Evolutionary conservation across 1,140 invertebrate genomes (phyloP), one percentile per base, ranked within the genome.

Genomic region (Atta colombica): DNA sequence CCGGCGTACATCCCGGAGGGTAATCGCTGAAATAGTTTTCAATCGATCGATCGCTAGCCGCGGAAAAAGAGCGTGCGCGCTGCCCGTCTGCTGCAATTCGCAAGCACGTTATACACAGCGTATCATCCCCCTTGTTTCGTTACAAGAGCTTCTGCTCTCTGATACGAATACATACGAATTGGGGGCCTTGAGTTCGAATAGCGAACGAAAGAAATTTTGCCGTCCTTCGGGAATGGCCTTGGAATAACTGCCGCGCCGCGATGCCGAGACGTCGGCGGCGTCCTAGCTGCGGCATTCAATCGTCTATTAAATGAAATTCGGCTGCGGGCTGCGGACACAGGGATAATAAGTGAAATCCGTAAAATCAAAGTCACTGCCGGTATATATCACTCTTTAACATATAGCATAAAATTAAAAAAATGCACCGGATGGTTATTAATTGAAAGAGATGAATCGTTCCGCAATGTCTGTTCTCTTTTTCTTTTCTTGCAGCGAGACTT

Each of bases 1-100:
- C 35, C 45, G 63, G 21, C 55, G 21, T 55, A 75, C 68, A 88
- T 74, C 77, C 82, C 61, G 75, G 28, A 68, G 35, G 81, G 78
- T 87, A 91, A 91, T 91, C 84, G 87, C 77, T 86, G 87, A 86
- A 89, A 91, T 89, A 89, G 84, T 91, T 91, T 91, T 77, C 88
- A 66, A 89, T 91, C 90, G 89, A 91, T 90, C 87, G 87, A 91
- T 87, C 74, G 80, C 51, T 49, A 69, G 85, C 31, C 61, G 65
- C 87, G 85, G 84, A 89, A 90, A 89, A 87, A 89, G 88, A 80
- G 86, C 71, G 69, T 87, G 68, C 80, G 77, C 63, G 65, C n/a
- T n/a, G 55, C 72, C 71, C 71, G 88, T 69, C 63, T 66, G 16
- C 7, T 31, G 63, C 71, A 74, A 81, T 74, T 45, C 66, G 77